These are phyloP conservation scores for Pachycephala philippinensis DNA, from an alignment of 2,113 vertebrate genomes.

Conservation along the genomic window DNA sequence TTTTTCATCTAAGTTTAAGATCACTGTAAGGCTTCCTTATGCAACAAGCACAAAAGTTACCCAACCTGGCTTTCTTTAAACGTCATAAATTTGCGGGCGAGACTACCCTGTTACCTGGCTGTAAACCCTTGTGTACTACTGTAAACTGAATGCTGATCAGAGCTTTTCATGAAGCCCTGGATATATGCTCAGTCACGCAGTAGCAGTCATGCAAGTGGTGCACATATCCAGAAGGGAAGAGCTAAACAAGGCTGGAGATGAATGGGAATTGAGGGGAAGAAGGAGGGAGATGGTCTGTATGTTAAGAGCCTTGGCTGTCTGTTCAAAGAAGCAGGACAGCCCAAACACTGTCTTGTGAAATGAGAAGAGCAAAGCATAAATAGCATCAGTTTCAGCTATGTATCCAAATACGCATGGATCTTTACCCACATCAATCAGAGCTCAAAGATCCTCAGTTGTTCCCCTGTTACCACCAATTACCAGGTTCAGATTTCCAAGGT, in stretches of 20 bases:
- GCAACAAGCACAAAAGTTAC: neutral
- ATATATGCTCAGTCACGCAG: rapidly evolving
- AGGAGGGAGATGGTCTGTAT: neutral
- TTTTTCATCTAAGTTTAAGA: neutral
- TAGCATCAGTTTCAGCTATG: neutral
- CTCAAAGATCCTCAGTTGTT: neutral
- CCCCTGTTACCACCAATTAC: neutral
- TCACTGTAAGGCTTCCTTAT: neutral
- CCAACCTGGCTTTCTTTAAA: neutral
- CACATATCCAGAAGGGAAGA: neutral
- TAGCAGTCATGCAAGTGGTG: neutral
- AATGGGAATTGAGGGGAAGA: neutral
- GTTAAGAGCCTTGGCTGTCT: neutral
- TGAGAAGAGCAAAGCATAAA: neutral
- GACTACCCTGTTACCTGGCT: neutral
- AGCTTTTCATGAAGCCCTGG: neutral
- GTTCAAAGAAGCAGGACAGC: neutral
- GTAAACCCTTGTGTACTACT: neutral
- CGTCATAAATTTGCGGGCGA: neutral
- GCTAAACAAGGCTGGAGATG: neutral
- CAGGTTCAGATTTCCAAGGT: neutral
- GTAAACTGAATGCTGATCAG: neutral
- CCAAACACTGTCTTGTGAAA: neutral
- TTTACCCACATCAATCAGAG: neutral
- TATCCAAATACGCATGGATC: rapidly evolving